These are phyloP conservation scores for Echinops telfairi DNA, from an alignment of 2,113 vertebrate species.

Conservation along the genomic window DNA sequence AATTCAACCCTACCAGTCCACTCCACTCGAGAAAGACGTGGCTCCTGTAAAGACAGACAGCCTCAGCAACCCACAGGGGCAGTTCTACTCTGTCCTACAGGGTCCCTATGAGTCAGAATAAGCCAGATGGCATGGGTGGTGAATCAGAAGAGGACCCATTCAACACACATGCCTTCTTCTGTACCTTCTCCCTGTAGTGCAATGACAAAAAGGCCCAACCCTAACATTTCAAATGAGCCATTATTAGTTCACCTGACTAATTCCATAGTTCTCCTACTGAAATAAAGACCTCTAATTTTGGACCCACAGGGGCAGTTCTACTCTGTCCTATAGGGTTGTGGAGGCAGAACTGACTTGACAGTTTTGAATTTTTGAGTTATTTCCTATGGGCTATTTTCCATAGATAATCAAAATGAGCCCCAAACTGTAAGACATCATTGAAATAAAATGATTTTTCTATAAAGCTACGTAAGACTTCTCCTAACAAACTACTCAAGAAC, in stretches of 20 bases:
- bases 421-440: constrained; percentile 25
- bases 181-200: neutral
- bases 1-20: too few species aligned
- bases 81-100: too few species aligned
- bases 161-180: neutral
- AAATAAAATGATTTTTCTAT: neutral
- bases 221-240: neutral
- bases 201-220: neutral
- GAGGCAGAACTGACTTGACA: too few species aligned
- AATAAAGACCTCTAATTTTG: too few species aligned
- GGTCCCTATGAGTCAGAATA: too few species aligned
- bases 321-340: too few species aligned
- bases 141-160: neutral
- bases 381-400: constrained; percentile 37
- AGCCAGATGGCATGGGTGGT: neutral
- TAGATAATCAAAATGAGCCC: constrained; percentile 7
- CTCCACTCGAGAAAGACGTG: too few species aligned
- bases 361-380: neutral
- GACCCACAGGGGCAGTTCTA: too few species aligned
- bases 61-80: too few species aligned
- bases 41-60: too few species aligned
- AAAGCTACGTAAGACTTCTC: neutral
- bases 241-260: constrained; percentile 16
- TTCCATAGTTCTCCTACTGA: constrained; percentile 32
- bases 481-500: neutral